Conservation (phyloP, 2,797 vertebrate species). For the Acipenser ruthenus region DNA sequence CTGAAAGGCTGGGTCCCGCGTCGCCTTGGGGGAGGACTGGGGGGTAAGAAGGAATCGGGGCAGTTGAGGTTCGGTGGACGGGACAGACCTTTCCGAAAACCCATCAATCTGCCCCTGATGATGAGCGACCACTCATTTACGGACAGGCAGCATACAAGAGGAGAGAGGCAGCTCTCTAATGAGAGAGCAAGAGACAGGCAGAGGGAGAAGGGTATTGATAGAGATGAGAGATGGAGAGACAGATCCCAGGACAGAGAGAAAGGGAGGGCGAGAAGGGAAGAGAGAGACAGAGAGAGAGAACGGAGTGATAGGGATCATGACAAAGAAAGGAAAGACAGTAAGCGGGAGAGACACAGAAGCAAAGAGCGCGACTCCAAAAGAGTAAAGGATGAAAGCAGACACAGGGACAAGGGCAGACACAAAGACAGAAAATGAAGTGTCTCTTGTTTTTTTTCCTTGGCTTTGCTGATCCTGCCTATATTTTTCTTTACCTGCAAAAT, state of each 20-base stretch:
- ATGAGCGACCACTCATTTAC: conserved; percentile 31
- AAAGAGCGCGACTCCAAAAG: conserved; percentile 42
- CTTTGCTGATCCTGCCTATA: no score
- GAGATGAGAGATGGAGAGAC: conserved; percentile 45
- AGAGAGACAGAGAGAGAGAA: conserved; percentile 51
- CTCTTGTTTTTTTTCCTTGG: no score
- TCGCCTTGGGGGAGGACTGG: conserved; percentile 82
- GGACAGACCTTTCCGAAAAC: conserved; percentile 89
- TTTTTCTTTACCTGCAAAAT: no score
- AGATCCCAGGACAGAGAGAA: conserved; percentile 35
- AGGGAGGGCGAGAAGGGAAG: conserved; percentile 58
- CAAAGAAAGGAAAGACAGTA: conserved; percentile 52
- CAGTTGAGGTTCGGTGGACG: conserved; percentile 90
- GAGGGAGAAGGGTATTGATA: conserved; percentile 42
- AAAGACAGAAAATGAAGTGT: conserved; percentile 52
- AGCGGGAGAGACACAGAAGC: conserved; percentile 56
- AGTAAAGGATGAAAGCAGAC: conserved; percentile 42
- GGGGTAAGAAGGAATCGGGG: conserved; percentile 92
- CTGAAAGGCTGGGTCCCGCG: conserved; percentile 89
- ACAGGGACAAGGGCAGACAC: conserved; percentile 42
- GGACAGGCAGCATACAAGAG: no score
- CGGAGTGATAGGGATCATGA: conserved; percentile 44
- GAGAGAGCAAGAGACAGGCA: conserved; percentile 34
- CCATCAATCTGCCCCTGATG: conserved; percentile 70
- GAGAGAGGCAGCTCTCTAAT: conserved; percentile 16